Evolutionary conservation across 92 coral and sea anemone species (phyloP), one percentile per base, ranked within the genome.

Genomic region (Meandrina meandrites): DNA sequence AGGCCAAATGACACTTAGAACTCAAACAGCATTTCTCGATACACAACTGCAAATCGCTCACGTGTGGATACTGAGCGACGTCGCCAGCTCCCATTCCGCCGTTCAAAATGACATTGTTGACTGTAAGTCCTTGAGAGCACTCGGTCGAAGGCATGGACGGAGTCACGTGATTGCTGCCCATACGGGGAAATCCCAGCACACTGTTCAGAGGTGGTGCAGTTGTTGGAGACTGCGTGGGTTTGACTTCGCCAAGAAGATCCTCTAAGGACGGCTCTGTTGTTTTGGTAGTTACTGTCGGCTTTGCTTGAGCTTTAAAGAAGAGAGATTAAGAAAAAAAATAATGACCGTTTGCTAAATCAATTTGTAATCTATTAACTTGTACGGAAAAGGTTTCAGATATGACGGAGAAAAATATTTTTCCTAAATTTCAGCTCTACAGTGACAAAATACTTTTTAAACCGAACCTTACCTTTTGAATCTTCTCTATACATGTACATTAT

Each of bases 11-110:
- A 75, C 99, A 97, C 72, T 72, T 84, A 15, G 87, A 86, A 35
- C 85, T 58, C 79, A 78, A 11, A 67, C 99, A 97, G 58, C 99
- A 97, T 62, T 95, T 96, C 18, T 88, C 92, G 40, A 93, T 92
- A 72, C 99, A 97, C 21, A 83, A 84, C 50, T 86, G 88, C 67
- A 97, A 86, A 24, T 90, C 88, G 19, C 90, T 62, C 48, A 95
- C 86, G 75, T 95, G 85, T 14, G 90, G 87, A 75, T 86, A 93
- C 94, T 97, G 97, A 32, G 93, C 80, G 45, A 97, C 99, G 86
- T 95, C 93, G 58, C 99, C 99, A 4, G 99, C 94, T 27, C 98
- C 98, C 91, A 97, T 94, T 14, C 99, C 99, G 21, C 98, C 98
- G 35, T 92, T 95, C 36, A 97, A 84, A 50, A 96, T 97, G 2